A percentile compares a stretch with the other conserved stretches of the same genome.
Conservation (phyloP, 2,888 invertebrate genomes). For the Erannis defoliaria region DNA sequence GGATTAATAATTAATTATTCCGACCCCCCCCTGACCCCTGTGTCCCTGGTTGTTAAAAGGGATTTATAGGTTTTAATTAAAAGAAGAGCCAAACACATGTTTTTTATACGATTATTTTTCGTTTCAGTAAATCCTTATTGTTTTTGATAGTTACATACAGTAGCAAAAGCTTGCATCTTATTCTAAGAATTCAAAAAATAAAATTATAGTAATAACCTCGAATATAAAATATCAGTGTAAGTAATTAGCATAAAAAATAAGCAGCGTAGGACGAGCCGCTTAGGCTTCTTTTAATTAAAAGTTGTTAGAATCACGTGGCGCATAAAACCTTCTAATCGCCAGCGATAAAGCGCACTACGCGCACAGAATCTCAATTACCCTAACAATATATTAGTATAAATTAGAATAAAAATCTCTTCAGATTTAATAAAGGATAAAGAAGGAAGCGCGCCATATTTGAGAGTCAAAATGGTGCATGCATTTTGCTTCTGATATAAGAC, state of each 20-base stretch:
- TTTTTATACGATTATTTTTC: too few relatives aligned
- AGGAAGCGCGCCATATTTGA: constrained; percentile 42
- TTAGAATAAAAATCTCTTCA: constrained; percentile 59
- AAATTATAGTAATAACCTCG: neutral
- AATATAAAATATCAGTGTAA: neutral
- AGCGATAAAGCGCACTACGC: constrained; percentile 66
- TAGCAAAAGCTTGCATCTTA: too few relatives aligned
- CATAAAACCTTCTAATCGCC: constrained; percentile 60
- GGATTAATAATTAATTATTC: too few relatives aligned
- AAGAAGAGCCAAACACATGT: too few relatives aligned
- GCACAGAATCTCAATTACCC: constrained; percentile 65
- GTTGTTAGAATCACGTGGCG: constrained; percentile 57
- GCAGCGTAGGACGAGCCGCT: constrained; percentile 6
- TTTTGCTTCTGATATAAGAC: constrained; percentile 46
- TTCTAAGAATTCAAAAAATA: neutral
- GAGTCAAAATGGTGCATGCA: constrained; percentile 66
- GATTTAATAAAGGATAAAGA: constrained; percentile 58
- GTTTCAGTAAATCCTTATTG: too few relatives aligned
- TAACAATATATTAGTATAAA: constrained; percentile 56
- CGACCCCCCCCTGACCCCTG: too few relatives aligned
- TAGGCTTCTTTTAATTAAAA: constrained; percentile 53
- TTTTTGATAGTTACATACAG: too few relatives aligned
- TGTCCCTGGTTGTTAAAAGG: too few relatives aligned
- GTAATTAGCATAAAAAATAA: constrained; percentile 8
- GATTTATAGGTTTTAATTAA: too few relatives aligned